phyloP scores from a whole-genome alignment of 2,888 invertebrate species.

The Chloroclysta siterata region DNA sequence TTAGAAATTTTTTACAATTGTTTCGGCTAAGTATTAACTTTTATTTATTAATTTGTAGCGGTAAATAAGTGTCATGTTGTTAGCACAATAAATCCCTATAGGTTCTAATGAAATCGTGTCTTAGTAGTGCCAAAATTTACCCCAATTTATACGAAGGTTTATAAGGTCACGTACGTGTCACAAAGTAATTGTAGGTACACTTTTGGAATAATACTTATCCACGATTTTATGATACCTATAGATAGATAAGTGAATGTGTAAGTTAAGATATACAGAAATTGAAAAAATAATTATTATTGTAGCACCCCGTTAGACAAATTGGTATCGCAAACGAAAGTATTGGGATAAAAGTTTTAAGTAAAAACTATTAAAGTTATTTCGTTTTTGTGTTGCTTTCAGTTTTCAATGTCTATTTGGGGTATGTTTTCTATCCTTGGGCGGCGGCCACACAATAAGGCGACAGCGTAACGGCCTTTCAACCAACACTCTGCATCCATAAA shows the following conservation, averaged over 20 bases:
- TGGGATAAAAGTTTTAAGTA: background rate
- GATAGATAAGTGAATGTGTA: conserved; percentile 22
- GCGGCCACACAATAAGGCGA: too few species aligned
- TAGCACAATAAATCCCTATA: conserved; percentile 33
- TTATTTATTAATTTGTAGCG: conserved; percentile 30
- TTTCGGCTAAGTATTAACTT: conserved; percentile 23
- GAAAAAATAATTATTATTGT: background rate
- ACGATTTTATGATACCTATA: conserved; percentile 31
- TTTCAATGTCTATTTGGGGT: conserved; percentile 7
- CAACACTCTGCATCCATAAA: too few species aligned
- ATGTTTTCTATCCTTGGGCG: background rate
- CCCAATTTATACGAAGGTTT: conserved; percentile 49
- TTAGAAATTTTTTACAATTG: conserved; percentile 26
- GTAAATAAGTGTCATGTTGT: conserved; percentile 34
- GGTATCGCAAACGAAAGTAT: background rate
- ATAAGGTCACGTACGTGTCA: conserved; percentile 35
- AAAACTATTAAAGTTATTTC: too few species aligned
- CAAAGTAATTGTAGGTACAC: conserved; percentile 30
- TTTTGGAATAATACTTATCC: conserved; percentile 33
- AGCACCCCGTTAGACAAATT: conserved; percentile 2
- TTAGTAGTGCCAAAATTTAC: conserved; percentile 71
- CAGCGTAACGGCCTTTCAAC: too few species aligned
- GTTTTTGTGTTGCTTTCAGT: background rate
- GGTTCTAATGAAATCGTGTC: conserved; percentile 57
- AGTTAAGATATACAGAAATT: conserved; percentile 14